A percentile compares a stretch with the other conserved stretches of the same genome.
These are phyloP conservation scores for Chorisops tibialis DNA, from an alignment of 2,888 invertebrate genomes.

Conservation along the genomic window DNA sequence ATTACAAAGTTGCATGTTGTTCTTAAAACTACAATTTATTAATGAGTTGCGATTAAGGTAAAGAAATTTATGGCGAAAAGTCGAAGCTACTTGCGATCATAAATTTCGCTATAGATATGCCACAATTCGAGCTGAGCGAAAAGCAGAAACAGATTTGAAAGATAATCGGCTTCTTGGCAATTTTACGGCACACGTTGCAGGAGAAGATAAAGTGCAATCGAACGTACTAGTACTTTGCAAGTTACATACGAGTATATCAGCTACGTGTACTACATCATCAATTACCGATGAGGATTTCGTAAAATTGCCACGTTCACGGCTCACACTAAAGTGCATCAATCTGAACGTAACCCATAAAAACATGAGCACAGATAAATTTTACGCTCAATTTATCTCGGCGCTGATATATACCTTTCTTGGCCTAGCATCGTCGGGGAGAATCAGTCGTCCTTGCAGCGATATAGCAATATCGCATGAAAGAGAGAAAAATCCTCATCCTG, in stretches of 20 bases:
- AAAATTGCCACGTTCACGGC: constrained; percentile 16
- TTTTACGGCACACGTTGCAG: no score
- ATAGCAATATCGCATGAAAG: not conserved
- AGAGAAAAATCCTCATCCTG: no score
- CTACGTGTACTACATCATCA: constrained; percentile 9
- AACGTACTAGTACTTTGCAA: no score
- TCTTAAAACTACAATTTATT: constrained; percentile 14
- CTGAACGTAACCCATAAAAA: constrained; percentile 13
- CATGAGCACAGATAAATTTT: constrained; percentile 24
- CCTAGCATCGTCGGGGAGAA: not conserved
- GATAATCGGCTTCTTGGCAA: no score
- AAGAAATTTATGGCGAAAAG: constrained; percentile 3
- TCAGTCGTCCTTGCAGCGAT: not conserved
- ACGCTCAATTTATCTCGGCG: constrained; percentile 25
- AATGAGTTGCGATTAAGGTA: constrained; percentile 17
- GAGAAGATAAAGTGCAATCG: no score
- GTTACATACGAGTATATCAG: no score
- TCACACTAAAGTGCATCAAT: constrained; percentile 22
- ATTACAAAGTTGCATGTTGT: constrained; percentile 20
- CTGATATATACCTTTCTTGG: not conserved
- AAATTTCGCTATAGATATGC: no score
- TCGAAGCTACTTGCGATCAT: not conserved
- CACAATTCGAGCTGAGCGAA: no score
- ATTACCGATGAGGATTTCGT: constrained; percentile 10
- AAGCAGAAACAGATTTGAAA: no score